Evolutionary conservation across 2,113 vertebrate genomes (phyloP).

Genomic region (Hucho hucho): DNA sequence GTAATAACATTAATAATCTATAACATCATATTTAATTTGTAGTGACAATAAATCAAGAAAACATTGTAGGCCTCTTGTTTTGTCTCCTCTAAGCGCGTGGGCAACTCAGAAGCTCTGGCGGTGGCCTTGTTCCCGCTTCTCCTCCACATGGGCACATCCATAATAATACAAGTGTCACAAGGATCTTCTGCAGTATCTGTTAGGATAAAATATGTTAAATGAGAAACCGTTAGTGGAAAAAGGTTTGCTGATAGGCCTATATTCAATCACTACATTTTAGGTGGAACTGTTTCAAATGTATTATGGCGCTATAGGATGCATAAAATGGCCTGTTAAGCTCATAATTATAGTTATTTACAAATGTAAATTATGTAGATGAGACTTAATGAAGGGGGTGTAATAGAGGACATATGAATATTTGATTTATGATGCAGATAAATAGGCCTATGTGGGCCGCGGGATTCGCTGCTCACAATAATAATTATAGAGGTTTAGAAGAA

Average conservation of each 20-base stretch:
- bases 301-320: too few species aligned
- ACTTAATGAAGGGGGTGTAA: constrained; percentile 6
- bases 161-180: constrained; percentile 69
- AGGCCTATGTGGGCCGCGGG: too few species aligned
- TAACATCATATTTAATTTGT: not conserved
- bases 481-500: too few species aligned
- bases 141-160: constrained; percentile 61
- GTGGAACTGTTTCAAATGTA: too few species aligned
- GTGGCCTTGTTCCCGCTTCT: constrained; percentile 57
- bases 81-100: not conserved
- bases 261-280: constrained; percentile 37
- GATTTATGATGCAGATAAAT: too few species aligned
- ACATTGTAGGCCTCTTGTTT: not conserved
- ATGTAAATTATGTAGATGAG: constrained; percentile 7
- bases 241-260: constrained; percentile 37
- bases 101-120: constrained; percentile 30
- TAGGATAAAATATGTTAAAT: constrained; percentile 61
- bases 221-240: constrained; percentile 58
- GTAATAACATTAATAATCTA: not conserved
- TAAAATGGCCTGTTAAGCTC: constrained; percentile 17
- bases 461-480: too few species aligned
- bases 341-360: constrained; percentile 38
- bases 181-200: constrained; percentile 52
- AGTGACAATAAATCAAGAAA: not conserved
- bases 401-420: not conserved